phyloP scores from a whole-genome alignment of 2,113 vertebrate species.

The Vulpes ferrilata region DNA sequence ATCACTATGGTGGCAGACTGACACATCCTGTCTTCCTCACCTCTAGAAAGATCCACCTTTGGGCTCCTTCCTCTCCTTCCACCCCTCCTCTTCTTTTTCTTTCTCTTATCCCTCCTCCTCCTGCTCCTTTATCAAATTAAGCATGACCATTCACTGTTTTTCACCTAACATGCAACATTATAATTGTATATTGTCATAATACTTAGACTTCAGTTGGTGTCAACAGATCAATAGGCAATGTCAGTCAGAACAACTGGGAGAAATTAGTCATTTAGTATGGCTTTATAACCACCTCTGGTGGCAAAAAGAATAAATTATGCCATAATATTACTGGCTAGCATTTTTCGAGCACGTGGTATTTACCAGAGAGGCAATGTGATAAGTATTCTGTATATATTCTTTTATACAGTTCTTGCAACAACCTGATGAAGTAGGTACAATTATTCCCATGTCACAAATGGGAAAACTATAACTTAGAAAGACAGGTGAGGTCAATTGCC shows the following conservation, averaged over 20 bases:
- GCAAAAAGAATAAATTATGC: neutral
- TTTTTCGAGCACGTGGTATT: neutral
- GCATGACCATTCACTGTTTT: neutral
- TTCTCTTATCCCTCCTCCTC: neutral
- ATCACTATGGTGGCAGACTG: neutral
- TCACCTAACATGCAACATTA: neutral
- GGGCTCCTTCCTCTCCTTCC: neutral
- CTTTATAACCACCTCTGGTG: neutral
- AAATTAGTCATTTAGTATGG: neutral
- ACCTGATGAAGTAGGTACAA: neutral
- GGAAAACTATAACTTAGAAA: neutral
- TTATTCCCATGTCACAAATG: neutral
- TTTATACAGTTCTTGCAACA: neutral
- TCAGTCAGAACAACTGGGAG: slow-evolving; percentile 18
- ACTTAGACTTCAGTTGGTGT: neutral
- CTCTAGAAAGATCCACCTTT: neutral
- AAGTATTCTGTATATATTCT: neutral
- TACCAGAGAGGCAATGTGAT: neutral
- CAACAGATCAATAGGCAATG: neutral
- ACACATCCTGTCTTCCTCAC: neutral
- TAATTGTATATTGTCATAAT: neutral
- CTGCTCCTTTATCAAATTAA: neutral
- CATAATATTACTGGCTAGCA: neutral
- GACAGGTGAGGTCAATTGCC: neutral
- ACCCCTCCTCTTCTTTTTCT: neutral